Evolutionary conservation across 1,140 invertebrate species (phyloP).

Genomic region (Ips nitidus): DNA sequence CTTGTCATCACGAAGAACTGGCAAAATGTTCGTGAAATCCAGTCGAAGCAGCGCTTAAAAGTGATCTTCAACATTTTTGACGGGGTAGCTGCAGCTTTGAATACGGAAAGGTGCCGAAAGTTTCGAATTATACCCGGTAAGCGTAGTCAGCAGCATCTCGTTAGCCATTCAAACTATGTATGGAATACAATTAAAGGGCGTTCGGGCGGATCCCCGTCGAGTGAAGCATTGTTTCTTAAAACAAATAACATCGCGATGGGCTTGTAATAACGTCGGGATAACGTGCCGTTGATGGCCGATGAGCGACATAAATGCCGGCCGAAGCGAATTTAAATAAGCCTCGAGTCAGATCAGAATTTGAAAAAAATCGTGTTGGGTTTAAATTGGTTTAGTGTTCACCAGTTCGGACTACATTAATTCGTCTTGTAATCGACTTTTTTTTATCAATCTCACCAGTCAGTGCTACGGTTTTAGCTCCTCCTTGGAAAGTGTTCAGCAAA

Average conservation of each 20-base stretch:
- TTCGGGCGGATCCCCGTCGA: constrained; percentile 19
- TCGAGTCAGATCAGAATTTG: constrained; percentile 1
- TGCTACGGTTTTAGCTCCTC: no score
- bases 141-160: constrained; percentile 4
- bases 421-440: no score
- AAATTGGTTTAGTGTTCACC: constrained; percentile 3
- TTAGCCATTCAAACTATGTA: constrained; percentile 32
- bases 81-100: no score
- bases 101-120: no score
- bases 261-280: constrained; percentile 35
- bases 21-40: not conserved
- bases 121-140: constrained; percentile 12
- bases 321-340: constrained; percentile 19
- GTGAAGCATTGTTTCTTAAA: constrained; percentile 32
- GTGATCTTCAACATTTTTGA: no score
- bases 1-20: not conserved
- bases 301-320: constrained; percentile 13
- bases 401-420: not conserved
- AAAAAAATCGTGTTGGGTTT: constrained; percentile 5
- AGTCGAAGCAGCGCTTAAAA: no score
- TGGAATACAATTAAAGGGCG: constrained; percentile 32
- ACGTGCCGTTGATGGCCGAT: constrained; percentile 18
- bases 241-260: constrained; percentile 34
- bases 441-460: no score
- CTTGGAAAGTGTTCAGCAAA: no score